A percentile compares a stretch with the other conserved stretches of the same genome.
Conservation (phyloP, 2,113 vertebrate species). For the Orientallactaga bullata region DNA sequence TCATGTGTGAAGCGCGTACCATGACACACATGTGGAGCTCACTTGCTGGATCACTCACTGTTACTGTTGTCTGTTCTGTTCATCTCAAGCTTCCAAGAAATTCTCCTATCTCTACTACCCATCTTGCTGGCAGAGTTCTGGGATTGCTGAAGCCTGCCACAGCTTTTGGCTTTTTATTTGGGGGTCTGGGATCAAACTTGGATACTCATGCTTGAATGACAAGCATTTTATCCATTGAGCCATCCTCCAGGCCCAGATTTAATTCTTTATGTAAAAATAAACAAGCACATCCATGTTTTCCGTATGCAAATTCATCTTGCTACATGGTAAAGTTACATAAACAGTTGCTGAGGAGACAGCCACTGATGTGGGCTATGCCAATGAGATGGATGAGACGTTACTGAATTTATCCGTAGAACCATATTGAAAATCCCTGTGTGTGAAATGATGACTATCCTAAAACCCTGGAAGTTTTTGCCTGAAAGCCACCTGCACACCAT, state of each 20-base stretch:
- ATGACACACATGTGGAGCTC: no score
- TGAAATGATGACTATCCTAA: conserved; percentile 84
- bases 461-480: conserved; percentile 91
- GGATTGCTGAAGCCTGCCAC: no score
- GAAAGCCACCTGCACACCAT: conserved; percentile 85
- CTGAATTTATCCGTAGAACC: conserved; percentile 87
- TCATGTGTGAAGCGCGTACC: no score
- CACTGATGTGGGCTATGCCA: background rate
- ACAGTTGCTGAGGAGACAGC: no score
- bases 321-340: no score
- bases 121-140: no score
- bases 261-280: no score
- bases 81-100: background rate
- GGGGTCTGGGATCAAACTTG: background rate
- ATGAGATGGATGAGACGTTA: conserved; percentile 88
- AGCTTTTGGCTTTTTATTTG: no score
- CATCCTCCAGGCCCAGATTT: background rate
- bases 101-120: background rate
- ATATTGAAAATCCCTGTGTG: conserved; percentile 88
- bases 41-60: no score
- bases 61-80: no score
- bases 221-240: background rate
- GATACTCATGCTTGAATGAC: background rate
- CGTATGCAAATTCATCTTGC: no score
- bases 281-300: no score